Evolutionary conservation across 2,113 vertebrate species (phyloP), one percentile per base, ranked within the genome.

Genomic region (Phyllostomus discolor): DNA sequence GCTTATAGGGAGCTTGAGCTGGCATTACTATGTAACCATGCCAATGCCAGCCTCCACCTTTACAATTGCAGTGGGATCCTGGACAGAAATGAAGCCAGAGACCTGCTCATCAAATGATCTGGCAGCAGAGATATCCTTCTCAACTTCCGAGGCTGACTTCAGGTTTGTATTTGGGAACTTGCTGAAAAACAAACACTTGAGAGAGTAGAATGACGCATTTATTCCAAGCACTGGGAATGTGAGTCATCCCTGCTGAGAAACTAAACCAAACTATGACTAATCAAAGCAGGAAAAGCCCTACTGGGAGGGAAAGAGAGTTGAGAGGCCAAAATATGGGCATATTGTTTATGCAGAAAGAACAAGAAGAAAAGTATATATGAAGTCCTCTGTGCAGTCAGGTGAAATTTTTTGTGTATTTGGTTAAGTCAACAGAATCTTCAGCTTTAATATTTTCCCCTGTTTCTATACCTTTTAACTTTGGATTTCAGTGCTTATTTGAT

Each of bases 21-120:
- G 99, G 99, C 98, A 99, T 98, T 99, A 99, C 98, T 99, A 99
- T 26, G 99, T 99, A 80, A 99, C 99, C 48, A 99, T 99, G 99
- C 99, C 99, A 24, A 99, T 99, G 99, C 99, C 99, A 24, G 99
- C 99, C 76, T 99, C 99, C 57, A 99, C 99, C 69, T 99, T 99
- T 97, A 99, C 99, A 62, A 98, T 99, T 97, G 99, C 99, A 70
- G 99, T 99, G 88, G 99, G 99, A 38, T 98, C 98, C 97, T 99
- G 99, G 99, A 95, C 91, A 92, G 98, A 99, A 98, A 98, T 99
- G 97, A 98, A 98, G 95, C 94, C 95, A 38, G 98, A 98, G 69
- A 86, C 69, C 90, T 97, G 93, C 91, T 70, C 90, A n/a, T 70
- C 70, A 85, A 12, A 43, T 62, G 1, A 89, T 57, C 97, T 95